Percentiles rank a stretch among this genome's conserved stretches.
These are phyloP conservation scores for Hyperoodon ampullatus DNA, from an alignment of 2,113 vertebrate species.

Conservation along the genomic window DNA sequence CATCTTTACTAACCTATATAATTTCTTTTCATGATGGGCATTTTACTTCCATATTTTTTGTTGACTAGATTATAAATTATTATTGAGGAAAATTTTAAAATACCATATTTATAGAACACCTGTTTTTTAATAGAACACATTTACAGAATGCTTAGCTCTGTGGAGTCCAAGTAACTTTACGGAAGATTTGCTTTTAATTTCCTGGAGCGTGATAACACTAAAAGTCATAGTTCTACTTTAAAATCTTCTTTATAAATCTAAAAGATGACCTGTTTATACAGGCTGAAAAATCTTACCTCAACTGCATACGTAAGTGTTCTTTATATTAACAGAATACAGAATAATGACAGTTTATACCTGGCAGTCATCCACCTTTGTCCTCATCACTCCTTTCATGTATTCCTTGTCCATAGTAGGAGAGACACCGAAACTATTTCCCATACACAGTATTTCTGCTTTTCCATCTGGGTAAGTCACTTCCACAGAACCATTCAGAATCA, in stretches of 20 bases:
- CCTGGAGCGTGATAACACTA: neutral
- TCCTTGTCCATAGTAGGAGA: conserved; percentile 98
- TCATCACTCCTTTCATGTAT: conserved; percentile 99
- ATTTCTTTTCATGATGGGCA: conserved; percentile 9
- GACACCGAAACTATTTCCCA: conserved; percentile 99
- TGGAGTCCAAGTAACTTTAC: neutral
- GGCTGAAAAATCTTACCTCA: neutral
- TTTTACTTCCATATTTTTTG: neutral
- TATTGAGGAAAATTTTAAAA: conserved; percentile 44
- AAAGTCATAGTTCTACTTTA: neutral
- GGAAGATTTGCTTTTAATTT: conserved; percentile 33
- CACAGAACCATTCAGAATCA: conserved; percentile 98
- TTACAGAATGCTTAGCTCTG: neutral
- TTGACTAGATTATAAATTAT: neutral
- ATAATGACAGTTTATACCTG: conserved; percentile 88
- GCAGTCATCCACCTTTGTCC: conserved; percentile 99
- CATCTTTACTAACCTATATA: conserved; percentile 10
- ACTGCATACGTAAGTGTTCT: neutral
- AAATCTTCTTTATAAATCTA: conserved; percentile 22
- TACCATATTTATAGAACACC: neutral
- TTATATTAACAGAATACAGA: neutral
- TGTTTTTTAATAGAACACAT: neutral
- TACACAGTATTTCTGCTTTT: conserved; percentile 96
- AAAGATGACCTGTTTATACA: neutral
- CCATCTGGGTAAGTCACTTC: conserved; percentile 96